Conservation (phyloP, 2,113 vertebrate genomes). For the Centropus unirufus region DNA sequence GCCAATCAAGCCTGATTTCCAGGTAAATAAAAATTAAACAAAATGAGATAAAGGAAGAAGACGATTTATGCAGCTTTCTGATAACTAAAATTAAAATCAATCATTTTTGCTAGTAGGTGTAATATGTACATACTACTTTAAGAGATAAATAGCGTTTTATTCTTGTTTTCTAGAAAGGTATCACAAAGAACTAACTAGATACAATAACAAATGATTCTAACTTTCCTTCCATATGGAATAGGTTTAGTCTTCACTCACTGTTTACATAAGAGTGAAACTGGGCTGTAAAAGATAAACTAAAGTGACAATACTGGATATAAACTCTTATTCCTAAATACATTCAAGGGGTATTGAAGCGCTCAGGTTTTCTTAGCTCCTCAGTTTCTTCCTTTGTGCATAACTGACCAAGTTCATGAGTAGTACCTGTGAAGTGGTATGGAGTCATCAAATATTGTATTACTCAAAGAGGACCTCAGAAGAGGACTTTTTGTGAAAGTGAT, state of each 20-base stretch:
- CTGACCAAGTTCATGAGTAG: not conserved
- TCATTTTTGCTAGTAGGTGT: not conserved
- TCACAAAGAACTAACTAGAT: not conserved
- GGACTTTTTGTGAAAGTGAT: not conserved
- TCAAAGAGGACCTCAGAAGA: not conserved
- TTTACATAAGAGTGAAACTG: not conserved
- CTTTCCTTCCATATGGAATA: not conserved
- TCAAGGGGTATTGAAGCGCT: not conserved
- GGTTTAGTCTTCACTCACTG: not conserved
- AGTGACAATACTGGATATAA: not conserved
- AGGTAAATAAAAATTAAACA: conserved; percentile 8
- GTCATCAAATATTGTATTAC: not conserved
- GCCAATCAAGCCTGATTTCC: not conserved
- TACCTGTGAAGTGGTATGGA: not conserved
- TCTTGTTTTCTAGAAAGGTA: not conserved
- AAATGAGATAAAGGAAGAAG: conserved; percentile 9
- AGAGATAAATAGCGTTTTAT: not conserved
- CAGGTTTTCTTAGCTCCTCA: not conserved
- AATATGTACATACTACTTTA: conserved; percentile 28
- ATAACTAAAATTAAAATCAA: conserved; percentile 37
- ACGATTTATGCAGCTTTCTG: conserved; percentile 21
- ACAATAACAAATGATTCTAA: not conserved
- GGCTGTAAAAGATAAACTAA: not conserved
- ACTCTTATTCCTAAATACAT: not conserved
- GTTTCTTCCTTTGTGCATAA: not conserved